Conservation (phyloP, 2,113 vertebrate species). For the Chinchilla lanigera region DNA sequence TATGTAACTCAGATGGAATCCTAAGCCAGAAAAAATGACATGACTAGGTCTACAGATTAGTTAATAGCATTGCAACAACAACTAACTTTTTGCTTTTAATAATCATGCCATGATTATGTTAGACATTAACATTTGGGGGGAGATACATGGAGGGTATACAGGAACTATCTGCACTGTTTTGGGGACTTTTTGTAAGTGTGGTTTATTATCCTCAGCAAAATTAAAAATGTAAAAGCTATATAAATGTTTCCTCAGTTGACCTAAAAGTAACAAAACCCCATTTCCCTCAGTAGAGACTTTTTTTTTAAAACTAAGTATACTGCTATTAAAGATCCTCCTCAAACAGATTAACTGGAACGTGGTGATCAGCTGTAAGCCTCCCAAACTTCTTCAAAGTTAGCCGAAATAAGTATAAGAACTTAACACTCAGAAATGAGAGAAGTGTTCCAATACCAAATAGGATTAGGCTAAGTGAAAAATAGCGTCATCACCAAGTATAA, state of each 20-base stretch:
- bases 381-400: constrained; percentile 45
- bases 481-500: constrained; percentile 11
- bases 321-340: not conserved
- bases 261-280: constrained; percentile 36
- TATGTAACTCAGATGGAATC: not conserved
- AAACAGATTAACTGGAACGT: not conserved
- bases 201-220: not conserved
- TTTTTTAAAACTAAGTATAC: not conserved
- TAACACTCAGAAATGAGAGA: constrained; percentile 28
- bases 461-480: not conserved
- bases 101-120: not conserved
- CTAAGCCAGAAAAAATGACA: not conserved
- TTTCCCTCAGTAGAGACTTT: not conserved
- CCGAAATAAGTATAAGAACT: constrained; percentile 17
- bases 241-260: constrained; percentile 17
- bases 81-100: not conserved
- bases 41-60: not conserved
- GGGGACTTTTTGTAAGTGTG: not conserved
- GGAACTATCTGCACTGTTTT: not conserved
- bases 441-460: constrained; percentile 33
- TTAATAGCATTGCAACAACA: not conserved
- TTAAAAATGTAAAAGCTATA: constrained; percentile 42
- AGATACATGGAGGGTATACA: not conserved
- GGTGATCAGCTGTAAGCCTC: not conserved
- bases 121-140: not conserved